Evolutionary conservation across 1,140 invertebrate genomes (phyloP).

Genomic region (Dolichoris vasculosae): DNA sequence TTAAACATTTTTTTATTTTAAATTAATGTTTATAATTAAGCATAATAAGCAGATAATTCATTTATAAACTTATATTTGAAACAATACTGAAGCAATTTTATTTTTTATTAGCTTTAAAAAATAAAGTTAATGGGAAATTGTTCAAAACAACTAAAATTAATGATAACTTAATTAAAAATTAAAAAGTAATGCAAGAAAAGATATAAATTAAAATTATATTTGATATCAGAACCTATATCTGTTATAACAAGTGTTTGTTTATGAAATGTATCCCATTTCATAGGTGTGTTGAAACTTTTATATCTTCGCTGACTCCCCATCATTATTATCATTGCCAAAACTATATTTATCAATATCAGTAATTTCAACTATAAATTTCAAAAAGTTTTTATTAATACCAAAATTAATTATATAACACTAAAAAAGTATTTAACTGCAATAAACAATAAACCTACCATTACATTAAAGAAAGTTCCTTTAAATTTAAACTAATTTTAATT

Average conservation of each 20-base stretch:
- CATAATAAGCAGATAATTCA: too few species aligned
- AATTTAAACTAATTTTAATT: conserved; percentile 55
- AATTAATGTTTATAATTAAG: too few species aligned
- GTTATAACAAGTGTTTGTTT: neutral
- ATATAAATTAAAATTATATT: conserved; percentile 46
- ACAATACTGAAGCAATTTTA: conserved; percentile 52
- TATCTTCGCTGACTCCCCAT: conserved; percentile 49
- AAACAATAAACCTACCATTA: conserved; percentile 62
- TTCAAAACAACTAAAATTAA: conserved; percentile 55
- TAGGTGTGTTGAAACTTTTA: neutral
- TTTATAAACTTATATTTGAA: conserved; percentile 52
- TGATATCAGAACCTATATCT: neutral
- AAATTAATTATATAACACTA: conserved; percentile 50
- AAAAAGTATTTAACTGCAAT: conserved; percentile 59
- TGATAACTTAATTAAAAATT: conserved; percentile 53
- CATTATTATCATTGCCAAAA: conserved; percentile 25
- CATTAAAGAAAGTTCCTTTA: conserved; percentile 64
- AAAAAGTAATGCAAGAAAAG: conserved; percentile 54
- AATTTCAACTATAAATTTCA: neutral
- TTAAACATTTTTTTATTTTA: too few species aligned
- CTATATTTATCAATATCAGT: neutral
- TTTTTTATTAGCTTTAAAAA: conserved; percentile 52
- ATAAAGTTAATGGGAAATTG: conserved; percentile 52
- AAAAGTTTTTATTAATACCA: neutral
- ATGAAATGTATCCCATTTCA: neutral